phyloP scores from a whole-genome alignment of 1,140 invertebrate genomes.

The Heterodera schachtii region DNA sequence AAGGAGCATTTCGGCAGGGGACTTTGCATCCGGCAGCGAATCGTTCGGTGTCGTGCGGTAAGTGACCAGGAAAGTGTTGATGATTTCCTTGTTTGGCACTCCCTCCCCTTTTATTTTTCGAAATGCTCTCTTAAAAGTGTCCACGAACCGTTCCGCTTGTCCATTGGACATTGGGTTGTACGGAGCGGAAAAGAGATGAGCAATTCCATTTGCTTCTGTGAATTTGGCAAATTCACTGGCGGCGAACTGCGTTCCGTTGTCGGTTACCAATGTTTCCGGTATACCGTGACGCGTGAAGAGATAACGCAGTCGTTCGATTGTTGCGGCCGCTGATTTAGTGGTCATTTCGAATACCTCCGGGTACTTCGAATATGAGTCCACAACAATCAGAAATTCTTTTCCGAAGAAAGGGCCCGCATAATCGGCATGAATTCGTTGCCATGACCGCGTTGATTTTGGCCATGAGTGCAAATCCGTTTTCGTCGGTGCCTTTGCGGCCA shows the following conservation, averaged over 20 bases:
- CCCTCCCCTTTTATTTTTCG: slow-evolving; percentile 12
- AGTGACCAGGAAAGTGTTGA: slow-evolving; percentile 3
- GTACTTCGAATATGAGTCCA: too few species aligned
- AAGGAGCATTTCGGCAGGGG: slow-evolving; percentile 20
- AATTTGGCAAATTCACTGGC: slow-evolving; percentile 2
- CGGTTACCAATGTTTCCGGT: not conserved
- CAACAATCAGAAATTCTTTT: slow-evolving; percentile 69
- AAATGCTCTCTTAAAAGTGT: slow-evolving; percentile 42
- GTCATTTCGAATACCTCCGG: slow-evolving; percentile 23
- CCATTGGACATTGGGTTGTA: slow-evolving; percentile 15
- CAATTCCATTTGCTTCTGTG: not conserved
- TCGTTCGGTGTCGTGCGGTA: slow-evolving; percentile 20
- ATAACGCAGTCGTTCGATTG: slow-evolving; percentile 19
- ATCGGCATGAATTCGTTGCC: slow-evolving; percentile 65
- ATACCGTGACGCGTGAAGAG: not conserved
- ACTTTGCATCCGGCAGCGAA: not conserved
- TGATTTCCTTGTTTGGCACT: slow-evolving; percentile 20
- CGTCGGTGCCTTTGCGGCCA: not conserved
- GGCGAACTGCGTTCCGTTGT: slow-evolving; percentile 14
- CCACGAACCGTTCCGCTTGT: slow-evolving; percentile 62
- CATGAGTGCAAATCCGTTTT: not conserved
- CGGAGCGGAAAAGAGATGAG: not conserved
- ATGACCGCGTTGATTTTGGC: not conserved
- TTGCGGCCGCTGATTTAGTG: slow-evolving; percentile 4
- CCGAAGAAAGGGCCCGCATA: slow-evolving; percentile 66